Percentiles rank a stretch among this genome's conserved stretches.
These are phyloP conservation scores for Diuraphis noxia DNA, from an alignment of 1,140 invertebrate species.

Conservation along the genomic window DNA sequence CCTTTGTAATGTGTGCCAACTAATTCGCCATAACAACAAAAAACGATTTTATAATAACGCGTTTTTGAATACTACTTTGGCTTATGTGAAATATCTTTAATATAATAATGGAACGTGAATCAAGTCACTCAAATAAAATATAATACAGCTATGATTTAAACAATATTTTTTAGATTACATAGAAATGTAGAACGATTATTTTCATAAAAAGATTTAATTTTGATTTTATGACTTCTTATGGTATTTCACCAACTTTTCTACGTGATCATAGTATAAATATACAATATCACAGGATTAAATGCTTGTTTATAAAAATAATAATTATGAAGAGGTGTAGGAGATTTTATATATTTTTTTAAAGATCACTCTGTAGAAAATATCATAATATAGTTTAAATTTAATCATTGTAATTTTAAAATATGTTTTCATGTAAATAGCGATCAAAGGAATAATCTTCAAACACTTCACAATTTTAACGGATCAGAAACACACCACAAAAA, in stretches of 20 bases:
- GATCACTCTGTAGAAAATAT: neutral
- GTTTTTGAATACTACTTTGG: too few relatives aligned
- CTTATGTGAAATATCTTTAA: neutral
- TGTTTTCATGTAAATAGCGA: neutral
- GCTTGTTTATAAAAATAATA: too few relatives aligned
- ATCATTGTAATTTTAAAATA: constrained; percentile 2
- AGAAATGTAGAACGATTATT: neutral
- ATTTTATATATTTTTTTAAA: neutral
- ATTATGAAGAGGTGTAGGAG: too few relatives aligned
- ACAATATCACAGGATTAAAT: neutral
- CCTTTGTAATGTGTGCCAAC: too few relatives aligned
- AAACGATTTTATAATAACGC: too few relatives aligned
- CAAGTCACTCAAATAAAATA: neutral
- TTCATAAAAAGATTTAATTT: neutral
- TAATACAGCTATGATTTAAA: neutral
- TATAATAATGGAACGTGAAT: neutral
- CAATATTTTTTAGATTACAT: neutral
- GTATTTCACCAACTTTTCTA: neutral
- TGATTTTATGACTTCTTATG: neutral
- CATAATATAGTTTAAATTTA: neutral
- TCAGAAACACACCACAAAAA: neutral
- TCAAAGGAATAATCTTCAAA: constrained; percentile 4
- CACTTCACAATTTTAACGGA: neutral
- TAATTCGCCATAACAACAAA: neutral
- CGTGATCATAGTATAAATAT: neutral